Percentiles rank a stretch among this genome's conserved stretches.
phyloP scores from a whole-genome alignment of 2,113 vertebrate species.

The Corythaeola cristata region DNA sequence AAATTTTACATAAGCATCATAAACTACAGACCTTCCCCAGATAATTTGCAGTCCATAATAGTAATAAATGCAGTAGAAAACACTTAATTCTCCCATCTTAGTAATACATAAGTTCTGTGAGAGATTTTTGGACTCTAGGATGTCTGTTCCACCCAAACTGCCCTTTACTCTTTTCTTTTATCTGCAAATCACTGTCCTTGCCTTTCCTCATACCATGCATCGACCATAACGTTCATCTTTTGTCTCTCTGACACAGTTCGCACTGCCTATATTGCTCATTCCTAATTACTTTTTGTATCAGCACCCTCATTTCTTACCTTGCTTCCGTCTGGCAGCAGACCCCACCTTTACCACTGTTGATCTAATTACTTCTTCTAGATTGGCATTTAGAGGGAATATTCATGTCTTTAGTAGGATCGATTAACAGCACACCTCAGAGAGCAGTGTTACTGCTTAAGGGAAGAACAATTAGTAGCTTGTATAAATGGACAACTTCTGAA shows the following conservation, averaged over 20 bases:
- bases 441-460: constrained; percentile 3
- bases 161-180: neutral
- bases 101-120: neutral
- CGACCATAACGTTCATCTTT: neutral
- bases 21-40: neutral
- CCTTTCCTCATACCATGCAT: neutral
- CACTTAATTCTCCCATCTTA: accelerated
- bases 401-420: constrained; percentile 17
- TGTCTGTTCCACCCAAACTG: neutral
- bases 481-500: constrained; percentile 52
- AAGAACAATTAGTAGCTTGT: constrained; percentile 35
- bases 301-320: neutral
- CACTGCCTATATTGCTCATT: neutral
- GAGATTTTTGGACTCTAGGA: neutral
- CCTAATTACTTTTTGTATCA: neutral
- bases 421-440: constrained; percentile 44
- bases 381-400: constrained; percentile 8
- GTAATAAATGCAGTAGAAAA: neutral
- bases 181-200: neutral
- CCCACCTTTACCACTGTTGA: neutral
- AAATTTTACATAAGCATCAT: neutral
- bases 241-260: neutral
- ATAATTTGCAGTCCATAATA: neutral
- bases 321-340: neutral
- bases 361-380: constrained; percentile 37